phyloP scores from a whole-genome alignment of 2,113 vertebrate species.

The Cyphomyrus plagiostoma region DNA sequence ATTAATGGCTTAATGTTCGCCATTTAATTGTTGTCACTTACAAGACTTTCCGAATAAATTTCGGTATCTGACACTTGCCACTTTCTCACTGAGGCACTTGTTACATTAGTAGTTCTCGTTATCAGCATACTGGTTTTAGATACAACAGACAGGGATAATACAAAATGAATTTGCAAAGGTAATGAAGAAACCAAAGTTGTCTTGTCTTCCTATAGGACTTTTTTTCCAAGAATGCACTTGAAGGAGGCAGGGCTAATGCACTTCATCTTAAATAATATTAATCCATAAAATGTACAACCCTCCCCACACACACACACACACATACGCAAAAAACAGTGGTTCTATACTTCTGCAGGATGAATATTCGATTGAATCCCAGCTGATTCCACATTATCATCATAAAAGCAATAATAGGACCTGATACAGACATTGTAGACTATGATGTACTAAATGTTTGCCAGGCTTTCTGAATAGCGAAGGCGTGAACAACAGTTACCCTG shows the following conservation, averaged over 20 bases:
- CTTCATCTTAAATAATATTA: background rate
- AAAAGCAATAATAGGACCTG: background rate
- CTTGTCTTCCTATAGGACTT: background rate
- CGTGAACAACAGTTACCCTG: background rate
- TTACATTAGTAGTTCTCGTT: background rate
- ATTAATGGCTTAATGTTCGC: constrained; percentile 9
- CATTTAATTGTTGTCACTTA: constrained; percentile 8
- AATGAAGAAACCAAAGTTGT: background rate
- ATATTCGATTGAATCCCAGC: background rate
- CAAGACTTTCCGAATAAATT: background rate
- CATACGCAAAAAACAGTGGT: background rate
- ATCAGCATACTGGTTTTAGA: background rate
- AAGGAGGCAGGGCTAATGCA: background rate
- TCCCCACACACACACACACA: background rate
- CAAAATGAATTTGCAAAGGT: background rate
- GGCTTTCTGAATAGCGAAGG: background rate
- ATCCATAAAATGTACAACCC: background rate
- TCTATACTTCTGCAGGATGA: background rate
- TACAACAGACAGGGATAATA: background rate
- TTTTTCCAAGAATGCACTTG: background rate
- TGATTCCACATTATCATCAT: background rate
- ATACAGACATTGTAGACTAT: background rate
- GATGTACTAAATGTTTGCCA: background rate
- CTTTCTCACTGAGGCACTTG: background rate
- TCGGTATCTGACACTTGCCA: background rate